Evolutionary conservation across 2,888 invertebrate genomes (phyloP), one percentile per base, ranked within the genome.

Genomic region (Rotaria socialis): DNA sequence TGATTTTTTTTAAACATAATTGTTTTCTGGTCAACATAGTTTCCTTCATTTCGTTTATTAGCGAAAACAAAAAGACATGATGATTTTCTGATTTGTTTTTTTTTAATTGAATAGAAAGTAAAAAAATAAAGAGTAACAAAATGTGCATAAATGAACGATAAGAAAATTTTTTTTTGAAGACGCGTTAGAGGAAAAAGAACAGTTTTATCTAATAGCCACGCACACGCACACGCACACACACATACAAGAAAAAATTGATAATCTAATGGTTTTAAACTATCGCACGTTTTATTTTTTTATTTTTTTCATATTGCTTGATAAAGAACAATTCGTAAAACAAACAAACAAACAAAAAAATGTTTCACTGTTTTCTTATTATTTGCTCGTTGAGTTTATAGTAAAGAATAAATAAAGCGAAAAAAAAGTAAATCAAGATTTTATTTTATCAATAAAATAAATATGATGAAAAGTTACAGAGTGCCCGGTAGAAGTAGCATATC

Each of bases 101-200:
- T 55, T 55, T 67, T 67, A 35, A 35, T 67, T 67, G 27, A 35
- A 67, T 67, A 67, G 67, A 67, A 67, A 67, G 35, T 67, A 67
- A 67, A 67, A 67, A 67, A 67, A 67, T 67, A 67, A 19, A 67
- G 35, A 16, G 19, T 67, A 67, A 35, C 67, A 67, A 67, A 67
- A 67, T 67, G 67, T 67, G 67, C 67, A 67, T 35, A 67, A 67
- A 67, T 67, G 67, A 67, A 67, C 27, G 67, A 67, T 67, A 41
- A 67, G 67, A 35, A 27, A 67, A 58, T 35, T 16, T 16, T 16
- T 16, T 52, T 52, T 16, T 11, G 52, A 52, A 52, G 52, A 14
- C 11, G 52, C 16, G 19, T 0, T 22, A 55, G 55, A 55, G 22
- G 22, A 55, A 55, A 2, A 35, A 67, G 67, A 67, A 67, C 16